These are phyloP conservation scores for Drosophila acutilabella DNA, from an alignment of 2,888 invertebrate species.

Conservation along the genomic window DNA sequence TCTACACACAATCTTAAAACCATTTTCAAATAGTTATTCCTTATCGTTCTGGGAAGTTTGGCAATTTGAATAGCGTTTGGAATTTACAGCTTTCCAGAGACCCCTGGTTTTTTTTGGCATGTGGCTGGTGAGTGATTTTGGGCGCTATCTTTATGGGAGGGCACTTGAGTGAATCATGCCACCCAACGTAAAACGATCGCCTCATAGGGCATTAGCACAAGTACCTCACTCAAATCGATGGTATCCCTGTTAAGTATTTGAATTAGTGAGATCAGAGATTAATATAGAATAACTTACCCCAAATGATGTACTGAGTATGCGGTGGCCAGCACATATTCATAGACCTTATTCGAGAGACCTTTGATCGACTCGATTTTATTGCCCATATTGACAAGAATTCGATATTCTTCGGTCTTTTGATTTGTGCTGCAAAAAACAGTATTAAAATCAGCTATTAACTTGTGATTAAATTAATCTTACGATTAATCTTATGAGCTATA, in stretches of 20 bases:
- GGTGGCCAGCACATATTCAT: constrained; percentile 75
- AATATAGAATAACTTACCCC: constrained; percentile 63
- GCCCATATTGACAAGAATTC: constrained; percentile 80
- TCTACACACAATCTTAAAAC: neutral
- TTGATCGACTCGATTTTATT: constrained; percentile 67
- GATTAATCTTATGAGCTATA: too few relatives aligned
- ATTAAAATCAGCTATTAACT: too few relatives aligned
- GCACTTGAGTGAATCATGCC: constrained; percentile 29
- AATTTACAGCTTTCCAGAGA: constrained; percentile 30
- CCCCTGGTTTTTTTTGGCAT: constrained; percentile 4
- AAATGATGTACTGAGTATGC: constrained; percentile 65
- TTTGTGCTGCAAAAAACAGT: constrained; percentile 52
- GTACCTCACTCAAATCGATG: constrained; percentile 53
- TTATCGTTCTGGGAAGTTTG: neutral
- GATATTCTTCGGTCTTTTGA: constrained; percentile 72
- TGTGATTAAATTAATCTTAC: too few relatives aligned
- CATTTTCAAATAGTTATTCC: constrained; percentile 16
- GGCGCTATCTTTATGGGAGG: constrained; percentile 38
- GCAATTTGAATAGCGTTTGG: neutral
- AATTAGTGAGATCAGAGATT: neutral
- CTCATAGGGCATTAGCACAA: constrained; percentile 78
- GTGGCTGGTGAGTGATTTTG: constrained; percentile 14
- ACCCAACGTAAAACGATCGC: constrained; percentile 76
- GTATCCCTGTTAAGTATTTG: constrained; percentile 58
- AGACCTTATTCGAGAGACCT: constrained; percentile 59